Evolutionary conservation across 2,113 vertebrate species (phyloP).

Genomic region (Spheniscus mendiculus): DNA sequence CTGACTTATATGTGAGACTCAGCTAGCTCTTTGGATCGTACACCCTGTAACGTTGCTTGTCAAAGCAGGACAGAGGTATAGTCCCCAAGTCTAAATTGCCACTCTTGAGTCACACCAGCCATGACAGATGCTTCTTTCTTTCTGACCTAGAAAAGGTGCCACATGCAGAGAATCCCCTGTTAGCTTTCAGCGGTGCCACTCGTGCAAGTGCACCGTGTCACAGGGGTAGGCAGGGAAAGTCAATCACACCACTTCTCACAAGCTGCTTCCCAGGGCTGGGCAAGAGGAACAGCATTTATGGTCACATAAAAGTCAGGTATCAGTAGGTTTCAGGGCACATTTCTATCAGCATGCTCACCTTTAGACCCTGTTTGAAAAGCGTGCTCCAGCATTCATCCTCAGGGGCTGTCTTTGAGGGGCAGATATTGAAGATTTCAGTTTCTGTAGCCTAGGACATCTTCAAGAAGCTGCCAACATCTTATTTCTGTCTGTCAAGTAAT

Average conservation of each 20-base stretch:
- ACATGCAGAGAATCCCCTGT: not conserved
- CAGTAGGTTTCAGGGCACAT: not conserved
- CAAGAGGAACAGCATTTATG: not conserved
- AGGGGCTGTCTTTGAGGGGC: not conserved
- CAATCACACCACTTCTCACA: not conserved
- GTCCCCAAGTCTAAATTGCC: not conserved
- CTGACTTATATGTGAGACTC: not conserved
- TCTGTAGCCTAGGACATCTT: not conserved
- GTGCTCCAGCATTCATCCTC: not conserved
- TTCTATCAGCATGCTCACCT: not conserved
- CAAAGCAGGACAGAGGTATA: not conserved
- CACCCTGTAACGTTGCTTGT: not conserved
- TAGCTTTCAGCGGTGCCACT: not conserved
- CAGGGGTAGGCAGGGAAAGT: not conserved
- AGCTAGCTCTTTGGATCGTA: not conserved
- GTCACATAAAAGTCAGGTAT: not conserved
- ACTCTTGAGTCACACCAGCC: not conserved
- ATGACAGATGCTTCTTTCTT: not conserved
- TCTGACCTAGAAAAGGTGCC: not conserved
- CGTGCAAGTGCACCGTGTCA: fast-evolving
- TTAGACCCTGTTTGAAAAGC: not conserved
- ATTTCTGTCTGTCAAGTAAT: not conserved
- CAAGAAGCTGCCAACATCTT: not conserved
- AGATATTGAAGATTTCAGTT: not conserved
- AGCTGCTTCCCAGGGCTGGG: not conserved